A percentile compares a stretch with the other conserved stretches of the same genome.
Evolutionary conservation across 64 coral and sea anemone species (phyloP).

Genomic region (Astreopora myriophthalma): DNA sequence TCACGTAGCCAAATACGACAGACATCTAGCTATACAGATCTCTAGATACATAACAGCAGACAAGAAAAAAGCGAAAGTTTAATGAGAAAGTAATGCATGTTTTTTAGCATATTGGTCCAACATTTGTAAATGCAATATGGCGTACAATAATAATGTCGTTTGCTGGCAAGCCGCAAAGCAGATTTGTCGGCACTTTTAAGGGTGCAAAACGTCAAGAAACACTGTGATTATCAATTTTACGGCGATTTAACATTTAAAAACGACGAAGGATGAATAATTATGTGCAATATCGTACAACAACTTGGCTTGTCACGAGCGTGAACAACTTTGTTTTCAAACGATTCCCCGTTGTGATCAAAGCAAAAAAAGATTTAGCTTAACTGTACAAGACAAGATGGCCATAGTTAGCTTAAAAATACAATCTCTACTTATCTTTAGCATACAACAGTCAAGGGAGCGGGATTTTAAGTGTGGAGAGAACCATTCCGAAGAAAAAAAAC

Average conservation of each 20-base stretch:
- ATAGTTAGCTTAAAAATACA: background rate
- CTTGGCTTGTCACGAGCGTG: background rate
- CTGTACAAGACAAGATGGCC: too few species aligned
- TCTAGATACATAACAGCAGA: too few species aligned
- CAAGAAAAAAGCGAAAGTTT: background rate
- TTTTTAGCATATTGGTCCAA: background rate
- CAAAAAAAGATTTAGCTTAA: background rate
- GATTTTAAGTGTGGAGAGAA: background rate
- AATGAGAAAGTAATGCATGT: background rate
- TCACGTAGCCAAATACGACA: too few species aligned
- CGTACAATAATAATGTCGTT: background rate
- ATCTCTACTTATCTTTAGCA: background rate
- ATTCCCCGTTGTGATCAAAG: background rate
- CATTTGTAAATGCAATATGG: constrained; percentile 28
- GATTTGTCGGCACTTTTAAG: background rate
- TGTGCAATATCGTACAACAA: constrained; percentile 7
- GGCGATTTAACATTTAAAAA: too few species aligned
- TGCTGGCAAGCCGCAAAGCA: constrained; percentile 14
- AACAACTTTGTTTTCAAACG: background rate
- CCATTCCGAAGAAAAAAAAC: background rate
- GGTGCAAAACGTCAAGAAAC: background rate
- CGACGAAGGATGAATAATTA: background rate
- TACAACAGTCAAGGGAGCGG: background rate
- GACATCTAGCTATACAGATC: too few species aligned
- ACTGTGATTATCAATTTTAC: background rate